phyloP scores from a whole-genome alignment of 2,113 vertebrate genomes.

The Ceyx margarethae region DNA sequence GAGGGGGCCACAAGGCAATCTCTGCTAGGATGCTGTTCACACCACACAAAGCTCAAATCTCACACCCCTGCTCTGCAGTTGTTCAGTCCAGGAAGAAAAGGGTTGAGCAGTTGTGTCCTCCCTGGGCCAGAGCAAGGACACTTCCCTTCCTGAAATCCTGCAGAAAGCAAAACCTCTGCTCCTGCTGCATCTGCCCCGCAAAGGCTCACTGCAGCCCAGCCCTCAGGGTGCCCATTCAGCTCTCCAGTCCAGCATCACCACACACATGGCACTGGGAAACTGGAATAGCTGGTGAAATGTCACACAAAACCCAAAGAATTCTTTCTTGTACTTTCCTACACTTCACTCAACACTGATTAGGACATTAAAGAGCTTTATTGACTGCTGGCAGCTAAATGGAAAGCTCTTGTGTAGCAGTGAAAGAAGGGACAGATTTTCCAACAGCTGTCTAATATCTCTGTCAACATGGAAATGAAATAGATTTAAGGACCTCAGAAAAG shows the following conservation, averaged over 20 bases:
- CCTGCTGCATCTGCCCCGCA: background rate
- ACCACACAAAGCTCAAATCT: background rate
- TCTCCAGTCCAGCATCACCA: background rate
- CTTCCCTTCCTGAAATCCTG: background rate
- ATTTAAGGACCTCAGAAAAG: slow-evolving; percentile 74
- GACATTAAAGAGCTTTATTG: slow-evolving; percentile 65
- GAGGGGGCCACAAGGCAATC: slow-evolving; percentile 48
- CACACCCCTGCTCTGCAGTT: background rate
- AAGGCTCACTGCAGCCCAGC: background rate
- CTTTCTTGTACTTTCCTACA: slow-evolving; percentile 28
- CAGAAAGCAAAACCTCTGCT: background rate
- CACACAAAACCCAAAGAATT: slow-evolving; percentile 28
- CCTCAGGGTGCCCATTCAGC: background rate
- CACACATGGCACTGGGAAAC: background rate
- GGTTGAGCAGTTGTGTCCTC: background rate
- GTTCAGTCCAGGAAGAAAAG: background rate
- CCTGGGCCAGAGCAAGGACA: accelerated
- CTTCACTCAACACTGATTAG: slow-evolving; percentile 53
- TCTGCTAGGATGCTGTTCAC: slow-evolving; percentile 9
- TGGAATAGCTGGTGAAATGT: background rate
- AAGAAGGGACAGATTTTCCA: slow-evolving; percentile 78
- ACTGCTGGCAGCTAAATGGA: slow-evolving; percentile 64
- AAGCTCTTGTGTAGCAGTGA: slow-evolving; percentile 70
- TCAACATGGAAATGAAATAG: slow-evolving; percentile 80
- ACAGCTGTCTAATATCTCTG: slow-evolving; percentile 80